Evolutionary conservation across 2,888 invertebrate species (phyloP).

Genomic region (Camptogramma bilineatum): DNA sequence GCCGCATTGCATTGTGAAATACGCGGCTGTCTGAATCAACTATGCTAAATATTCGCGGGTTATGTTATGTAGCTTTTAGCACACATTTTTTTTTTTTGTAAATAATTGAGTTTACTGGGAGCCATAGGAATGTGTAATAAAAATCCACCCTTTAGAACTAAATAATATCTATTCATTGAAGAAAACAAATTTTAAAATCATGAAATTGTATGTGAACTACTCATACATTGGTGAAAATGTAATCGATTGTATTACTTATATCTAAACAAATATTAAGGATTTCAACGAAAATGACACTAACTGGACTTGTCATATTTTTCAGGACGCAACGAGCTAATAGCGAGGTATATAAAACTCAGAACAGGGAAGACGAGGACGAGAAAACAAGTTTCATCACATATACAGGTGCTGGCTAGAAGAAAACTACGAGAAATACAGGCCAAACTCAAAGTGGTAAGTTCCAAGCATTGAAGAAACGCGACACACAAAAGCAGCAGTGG

Average conservation of each 20-base stretch:
- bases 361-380: constrained; percentile 99
- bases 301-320: constrained; percentile 59
- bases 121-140: neutral
- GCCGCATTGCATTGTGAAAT: constrained; percentile 67
- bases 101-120: neutral
- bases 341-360: constrained; percentile 99
- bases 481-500: constrained; percentile 9
- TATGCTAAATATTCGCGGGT: constrained; percentile 73
- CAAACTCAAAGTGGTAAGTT: constrained; percentile 97
- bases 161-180: no score
- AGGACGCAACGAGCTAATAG: constrained; percentile 99
- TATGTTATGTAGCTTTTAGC: constrained; percentile 60
- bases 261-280: neutral
- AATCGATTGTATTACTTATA: neutral
- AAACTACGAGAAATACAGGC: constrained; percentile 99
- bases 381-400: constrained; percentile 99
- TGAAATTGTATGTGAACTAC: no score
- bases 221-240: no score
- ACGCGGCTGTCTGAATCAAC: constrained; percentile 66
- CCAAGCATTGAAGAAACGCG: neutral
- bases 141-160: neutral
- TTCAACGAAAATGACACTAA: neutral
- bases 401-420: constrained; percentile 99
- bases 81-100: constrained; percentile 27
- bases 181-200: no score